phyloP scores from a whole-genome alignment of 2,888 invertebrate species.

The Latheticus oryzae region DNA sequence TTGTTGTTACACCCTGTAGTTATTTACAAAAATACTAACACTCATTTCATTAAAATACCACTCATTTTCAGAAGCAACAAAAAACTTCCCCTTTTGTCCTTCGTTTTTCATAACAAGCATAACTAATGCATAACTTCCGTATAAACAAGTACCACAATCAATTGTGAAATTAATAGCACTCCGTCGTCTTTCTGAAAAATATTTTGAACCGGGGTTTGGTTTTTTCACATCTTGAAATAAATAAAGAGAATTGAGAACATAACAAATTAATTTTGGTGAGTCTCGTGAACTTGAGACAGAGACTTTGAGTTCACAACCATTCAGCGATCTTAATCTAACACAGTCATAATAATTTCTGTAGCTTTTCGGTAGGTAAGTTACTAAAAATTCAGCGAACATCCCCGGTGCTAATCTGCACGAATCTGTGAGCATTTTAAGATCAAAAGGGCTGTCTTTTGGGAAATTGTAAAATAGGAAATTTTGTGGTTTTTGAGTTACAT shows the following conservation, averaged over 20 bases:
- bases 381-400: conserved; percentile 59
- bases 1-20: background rate
- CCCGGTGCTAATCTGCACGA: conserved; percentile 62
- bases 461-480: conserved; percentile 54
- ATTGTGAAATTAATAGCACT: conserved; percentile 59
- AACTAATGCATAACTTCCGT: conserved; percentile 59
- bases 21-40: conserved; percentile 48
- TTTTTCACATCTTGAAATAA: conserved; percentile 24
- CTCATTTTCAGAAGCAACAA: conserved; percentile 64
- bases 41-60: conserved; percentile 62
- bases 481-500: conserved; percentile 45
- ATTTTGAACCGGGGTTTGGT: conserved; percentile 31
- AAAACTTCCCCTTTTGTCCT: conserved; percentile 63
- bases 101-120: conserved; percentile 59
- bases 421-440: conserved; percentile 49
- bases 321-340: conserved; percentile 56
- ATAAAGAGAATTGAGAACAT: conserved; percentile 49
- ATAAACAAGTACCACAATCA: conserved; percentile 64
- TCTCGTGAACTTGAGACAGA: conserved; percentile 59
- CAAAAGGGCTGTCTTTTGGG: conserved; percentile 57
- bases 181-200: conserved; percentile 46
- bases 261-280: conserved; percentile 61
- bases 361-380: conserved; percentile 59
- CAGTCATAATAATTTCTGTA: conserved; percentile 58
- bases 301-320: conserved; percentile 51